A percentile compares a stretch with the other conserved stretches of the same genome.
phyloP scores from a whole-genome alignment of 2,888 invertebrate genomes.

The Drosophila atripex region DNA sequence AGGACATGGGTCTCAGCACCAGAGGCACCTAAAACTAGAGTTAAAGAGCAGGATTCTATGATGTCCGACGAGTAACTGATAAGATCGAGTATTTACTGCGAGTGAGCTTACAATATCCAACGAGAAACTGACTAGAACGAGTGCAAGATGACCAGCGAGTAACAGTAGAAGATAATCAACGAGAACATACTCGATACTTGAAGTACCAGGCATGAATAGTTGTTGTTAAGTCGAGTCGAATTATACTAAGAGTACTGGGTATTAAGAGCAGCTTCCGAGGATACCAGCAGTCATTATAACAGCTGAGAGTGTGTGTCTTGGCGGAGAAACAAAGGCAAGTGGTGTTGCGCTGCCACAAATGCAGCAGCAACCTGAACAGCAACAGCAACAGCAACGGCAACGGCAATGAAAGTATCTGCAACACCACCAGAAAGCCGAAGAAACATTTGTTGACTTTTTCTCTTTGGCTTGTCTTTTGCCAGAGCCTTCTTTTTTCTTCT shows the following conservation, averaged over 20 bases:
- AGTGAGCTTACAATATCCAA: too few species aligned
- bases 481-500: constrained; percentile 19
- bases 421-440: constrained; percentile 1
- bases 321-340: neutral
- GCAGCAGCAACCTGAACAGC: constrained; percentile 6
- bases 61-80: too few species aligned
- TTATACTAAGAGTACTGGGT: too few species aligned
- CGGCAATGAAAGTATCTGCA: constrained; percentile 9
- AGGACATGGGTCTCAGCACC: constrained; percentile 4
- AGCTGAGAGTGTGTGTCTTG: neutral
- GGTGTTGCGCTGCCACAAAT: neutral
- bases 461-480: neutral
- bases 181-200: too few species aligned
- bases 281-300: neutral
- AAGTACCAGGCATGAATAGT: neutral
- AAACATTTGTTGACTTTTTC: constrained; percentile 48
- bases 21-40: neutral
- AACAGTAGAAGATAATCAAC: too few species aligned
- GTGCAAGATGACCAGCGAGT: too few species aligned
- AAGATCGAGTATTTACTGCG: too few species aligned
- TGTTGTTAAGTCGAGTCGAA: neutral
- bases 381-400: neutral
- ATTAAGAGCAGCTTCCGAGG: neutral
- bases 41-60: too few species aligned
- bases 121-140: too few species aligned